Base-by-base conservation (phyloP, 1,140 invertebrate species). In the Drosophila tsacasi region DNA sequence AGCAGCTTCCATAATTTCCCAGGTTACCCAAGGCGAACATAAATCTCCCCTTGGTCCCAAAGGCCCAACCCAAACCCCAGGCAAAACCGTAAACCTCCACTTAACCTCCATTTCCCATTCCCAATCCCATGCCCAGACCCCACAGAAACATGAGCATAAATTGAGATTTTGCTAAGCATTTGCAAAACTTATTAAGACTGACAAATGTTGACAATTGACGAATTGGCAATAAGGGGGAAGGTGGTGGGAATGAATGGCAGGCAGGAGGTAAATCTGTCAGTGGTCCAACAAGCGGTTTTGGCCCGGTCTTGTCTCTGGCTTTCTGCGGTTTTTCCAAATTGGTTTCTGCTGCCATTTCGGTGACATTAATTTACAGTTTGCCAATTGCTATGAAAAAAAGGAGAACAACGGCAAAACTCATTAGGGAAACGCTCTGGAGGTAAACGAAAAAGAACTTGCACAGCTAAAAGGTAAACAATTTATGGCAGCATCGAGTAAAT, bases 331-430 rank as follows among this genome's bases (percentile, higher is more conserved):
- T 76, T 32, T 46, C 49, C 58, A 62, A 78, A 78, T 77, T 69
- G 74, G 76, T 69, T 76, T 76, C 50, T 57, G 52, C 39, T 76
- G 72, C 50, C 64, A 68, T 77, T 77, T 76, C 74, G 63, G 73
- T 77, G 74, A 77, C 73, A 76, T 77, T 77, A 76, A 77, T 77
- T 78, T 77, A 62, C 63, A 77, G 74, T 78, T 69, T 77, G 74
- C 59, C 76, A 77, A 78, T 76, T 66, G 71, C 32, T 35, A 44
- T 54, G 15, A 40, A 30, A 42, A 55, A 50, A 61, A 37, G 19
- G 54, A 74, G 46, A 59, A 58, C 54, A 77, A 27, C 74, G 40
- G 12, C 55, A 77, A 78, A 78, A 77, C 76, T 78, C 74, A 78
- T 78, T 78, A 78, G 55, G 44, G 39, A 78, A 68, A 57, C 73